phyloP scores from a whole-genome alignment of 2,888 invertebrate species.

The Drosophila borborema region DNA sequence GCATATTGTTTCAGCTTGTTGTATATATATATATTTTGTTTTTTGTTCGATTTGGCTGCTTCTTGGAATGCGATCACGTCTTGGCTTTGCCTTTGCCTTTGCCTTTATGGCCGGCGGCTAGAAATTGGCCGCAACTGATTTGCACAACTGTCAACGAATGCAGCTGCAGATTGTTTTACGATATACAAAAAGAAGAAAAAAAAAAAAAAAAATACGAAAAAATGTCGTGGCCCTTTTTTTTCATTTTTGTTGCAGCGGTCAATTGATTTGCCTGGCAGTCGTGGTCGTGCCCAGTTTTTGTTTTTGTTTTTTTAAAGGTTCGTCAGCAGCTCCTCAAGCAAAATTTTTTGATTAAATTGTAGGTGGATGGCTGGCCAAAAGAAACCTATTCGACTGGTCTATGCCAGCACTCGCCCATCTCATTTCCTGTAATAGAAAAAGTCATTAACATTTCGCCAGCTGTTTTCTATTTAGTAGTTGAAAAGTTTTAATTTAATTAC shows the following conservation, averaged over 20 bases:
- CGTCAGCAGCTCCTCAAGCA: constrained; percentile 53
- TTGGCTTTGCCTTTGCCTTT: constrained; percentile 18
- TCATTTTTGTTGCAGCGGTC: constrained; percentile 32
- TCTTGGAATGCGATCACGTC: constrained; percentile 73
- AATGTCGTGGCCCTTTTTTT: constrained; percentile 57
- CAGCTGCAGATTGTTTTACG: constrained; percentile 58
- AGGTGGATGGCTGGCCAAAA: constrained; percentile 32
- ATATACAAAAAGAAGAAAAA: constrained; percentile 14
- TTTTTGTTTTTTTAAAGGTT: constrained; percentile 24
- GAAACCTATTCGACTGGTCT: background rate
- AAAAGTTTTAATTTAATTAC: constrained; percentile 74
- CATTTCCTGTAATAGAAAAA: constrained; percentile 63
- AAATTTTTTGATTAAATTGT: constrained; percentile 61
- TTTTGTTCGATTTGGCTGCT: constrained; percentile 40
- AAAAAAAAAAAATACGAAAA: background rate
- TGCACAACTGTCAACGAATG: constrained; percentile 74
- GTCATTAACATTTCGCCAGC: constrained; percentile 67
- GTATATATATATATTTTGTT: background rate
- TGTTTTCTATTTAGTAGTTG: constrained; percentile 48
- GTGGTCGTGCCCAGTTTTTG: constrained; percentile 50
- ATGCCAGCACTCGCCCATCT: background rate
- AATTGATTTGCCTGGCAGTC: constrained; percentile 63
- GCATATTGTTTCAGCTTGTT: constrained; percentile 41
- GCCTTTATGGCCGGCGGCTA: constrained; percentile 56
- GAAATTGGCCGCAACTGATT: constrained; percentile 65